Evolutionary conservation across 2,113 vertebrate species (phyloP).

Genomic region (Psilopsiagon aymara): DNA sequence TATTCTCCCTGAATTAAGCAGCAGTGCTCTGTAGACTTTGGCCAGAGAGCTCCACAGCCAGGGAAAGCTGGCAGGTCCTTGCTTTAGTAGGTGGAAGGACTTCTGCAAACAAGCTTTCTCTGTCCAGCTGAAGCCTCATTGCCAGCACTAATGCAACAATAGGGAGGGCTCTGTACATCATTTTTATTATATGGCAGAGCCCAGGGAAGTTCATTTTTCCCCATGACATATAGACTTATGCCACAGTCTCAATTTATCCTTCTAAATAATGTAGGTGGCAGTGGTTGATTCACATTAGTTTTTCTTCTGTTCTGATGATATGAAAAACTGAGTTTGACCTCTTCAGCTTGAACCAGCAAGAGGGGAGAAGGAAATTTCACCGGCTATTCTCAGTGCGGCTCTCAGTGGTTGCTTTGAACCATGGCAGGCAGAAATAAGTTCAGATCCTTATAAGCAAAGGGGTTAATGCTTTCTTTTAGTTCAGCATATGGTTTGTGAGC

Average conservation of each 20-base stretch:
- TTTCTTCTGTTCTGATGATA: constrained; percentile 69
- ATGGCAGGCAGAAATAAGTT: constrained; percentile 63
- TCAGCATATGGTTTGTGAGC: constrained; percentile 42
- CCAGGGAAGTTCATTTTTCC: constrained; percentile 68
- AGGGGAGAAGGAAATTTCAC: constrained; percentile 63
- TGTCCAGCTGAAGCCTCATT: constrained; percentile 27
- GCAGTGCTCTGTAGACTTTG: not conserved
- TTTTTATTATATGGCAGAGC: constrained; percentile 68
- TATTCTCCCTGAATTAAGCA: not conserved
- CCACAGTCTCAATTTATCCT: constrained; percentile 69
- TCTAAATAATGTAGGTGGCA: constrained; percentile 72
- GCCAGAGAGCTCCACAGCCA: not conserved
- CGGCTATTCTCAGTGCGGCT: constrained; percentile 21
- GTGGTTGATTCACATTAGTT: constrained; percentile 70
- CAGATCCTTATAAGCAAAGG: constrained; percentile 57
- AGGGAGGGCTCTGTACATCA: constrained; percentile 62
- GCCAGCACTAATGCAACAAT: constrained; percentile 50
- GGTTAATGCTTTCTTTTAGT: constrained; percentile 59
- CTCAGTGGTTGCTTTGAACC: constrained; percentile 51
- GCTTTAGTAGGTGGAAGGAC: constrained; percentile 1
- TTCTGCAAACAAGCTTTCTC: constrained; percentile 1
- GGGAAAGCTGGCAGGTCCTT: constrained; percentile 16
- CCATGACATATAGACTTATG: constrained; percentile 65
- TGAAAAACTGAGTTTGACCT: constrained; percentile 72
- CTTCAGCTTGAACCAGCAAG: constrained; percentile 51